Evolutionary conservation across 2,797 vertebrate species (phyloP), one percentile per base, ranked within the genome.

Genomic region (Margarornis squamiger): DNA sequence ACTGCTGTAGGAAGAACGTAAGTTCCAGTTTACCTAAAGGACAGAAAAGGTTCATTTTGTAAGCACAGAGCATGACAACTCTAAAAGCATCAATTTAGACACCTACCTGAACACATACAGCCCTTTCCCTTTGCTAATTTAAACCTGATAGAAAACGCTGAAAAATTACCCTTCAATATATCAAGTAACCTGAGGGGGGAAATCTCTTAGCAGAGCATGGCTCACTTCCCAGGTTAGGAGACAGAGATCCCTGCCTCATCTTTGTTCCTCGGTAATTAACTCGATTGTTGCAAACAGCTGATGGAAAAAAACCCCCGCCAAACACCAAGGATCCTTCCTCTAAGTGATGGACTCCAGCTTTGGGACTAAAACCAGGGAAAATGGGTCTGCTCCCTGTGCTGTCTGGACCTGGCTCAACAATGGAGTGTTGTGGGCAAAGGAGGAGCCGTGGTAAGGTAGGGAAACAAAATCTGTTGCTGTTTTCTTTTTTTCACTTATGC

Each of bases 151-250:
- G 52, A 88, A 43, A 30, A 36, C 15, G 22, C 61, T n/a, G 21
- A 36, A 75, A 86, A 88, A 51, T 52, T 45, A 45, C 36, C 45
- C n/a, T 45, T 86, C 23, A 1, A 1, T 22, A 10, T 30, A 17
- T 48, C 30, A 11, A 3, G 26, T 57, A 51, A 75, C 51, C 36
- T 36, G n/a, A 27, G 12, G 24, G 30, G n/a, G 12, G 2, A 7
- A 68, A 63, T 55, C n/a, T 52, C 51, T 65, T 58, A 8, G 1
- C 30, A 38, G 19, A 65, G 12, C 2, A 0, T 4, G 21, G 43
- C 22, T 79, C 46, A 2, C 61, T 52, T 63, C n/a, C 36, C 24
- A 21, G 27, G 3, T 14, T 7, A 11, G 36, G 41, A 88, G 54
- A 54, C 34, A 78, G 34, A 26, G 59, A 48, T 63, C 34, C 30